Evolutionary conservation across 1,140 invertebrate species (phyloP).

Genomic region (Octopus sinensis): DNA sequence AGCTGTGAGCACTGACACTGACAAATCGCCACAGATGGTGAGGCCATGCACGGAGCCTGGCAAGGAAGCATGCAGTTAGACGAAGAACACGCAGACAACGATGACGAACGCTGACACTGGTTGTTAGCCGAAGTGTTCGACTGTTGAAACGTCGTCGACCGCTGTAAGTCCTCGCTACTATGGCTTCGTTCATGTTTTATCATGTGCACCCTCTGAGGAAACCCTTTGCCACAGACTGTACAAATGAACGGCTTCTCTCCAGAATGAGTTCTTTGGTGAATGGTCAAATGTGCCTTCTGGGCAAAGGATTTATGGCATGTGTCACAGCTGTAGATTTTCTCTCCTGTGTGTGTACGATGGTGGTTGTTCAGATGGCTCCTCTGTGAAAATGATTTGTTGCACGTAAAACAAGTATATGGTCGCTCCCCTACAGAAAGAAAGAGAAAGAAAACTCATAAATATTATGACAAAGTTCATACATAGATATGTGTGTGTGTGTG

Average conservation of each 20-base stretch:
- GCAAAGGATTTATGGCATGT: conserved; percentile 21
- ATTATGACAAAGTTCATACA: no score
- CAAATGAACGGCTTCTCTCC: conserved; percentile 74
- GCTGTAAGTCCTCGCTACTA: conserved; percentile 59
- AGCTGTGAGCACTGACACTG: no score
- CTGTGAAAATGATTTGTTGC: conserved; percentile 19
- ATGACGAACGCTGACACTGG: no score
- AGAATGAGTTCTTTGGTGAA: conserved; percentile 91
- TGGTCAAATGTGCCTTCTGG: conserved; percentile 73
- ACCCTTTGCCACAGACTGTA: conserved; percentile 30
- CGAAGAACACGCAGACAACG: no score
- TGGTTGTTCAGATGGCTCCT: conserved; percentile 19
- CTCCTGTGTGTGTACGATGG: conserved; percentile 23
- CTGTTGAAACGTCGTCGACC: conserved; percentile 18
- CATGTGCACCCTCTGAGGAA: conserved; percentile 8
- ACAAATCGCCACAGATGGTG: no score
- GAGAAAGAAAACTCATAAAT: background rate
- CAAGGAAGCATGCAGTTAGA: no score
- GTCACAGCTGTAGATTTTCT: conserved; percentile 20
- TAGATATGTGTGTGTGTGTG: no score
- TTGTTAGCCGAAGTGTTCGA: no score
- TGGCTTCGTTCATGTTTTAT: conserved; percentile 34
- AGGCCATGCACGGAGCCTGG: no score
- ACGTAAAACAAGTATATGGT: conserved; percentile 15
- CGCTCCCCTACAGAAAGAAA: conserved; percentile 9